Evolutionary conservation across 2,113 vertebrate species (phyloP), one percentile per base, ranked within the genome.

Genomic region (Plestiodon gilberti): DNA sequence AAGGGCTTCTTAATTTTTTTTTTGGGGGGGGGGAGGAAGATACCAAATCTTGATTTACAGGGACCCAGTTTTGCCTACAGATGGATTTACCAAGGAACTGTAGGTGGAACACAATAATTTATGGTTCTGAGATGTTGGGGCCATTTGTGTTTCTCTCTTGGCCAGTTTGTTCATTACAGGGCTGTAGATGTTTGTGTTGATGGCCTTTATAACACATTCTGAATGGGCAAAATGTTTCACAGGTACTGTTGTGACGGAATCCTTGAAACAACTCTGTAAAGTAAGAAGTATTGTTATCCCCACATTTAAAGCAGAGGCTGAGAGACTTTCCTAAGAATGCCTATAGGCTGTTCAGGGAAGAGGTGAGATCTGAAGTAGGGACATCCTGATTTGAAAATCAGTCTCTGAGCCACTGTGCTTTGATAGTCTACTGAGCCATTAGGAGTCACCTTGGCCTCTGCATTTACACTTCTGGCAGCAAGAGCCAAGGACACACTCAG

Each of bases 11-110:
- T 69, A 43, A n/a, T 38, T 55, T 78, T 62, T 78, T 28, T 64
- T 65, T 65, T 22, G 4, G 23, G 15, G 5, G 23, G 28, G 3
- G 11, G 13, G 59, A 78, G 59, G 1, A 8, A 84, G 77, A 87
- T 48, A 89, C 82, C 78, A 73, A 87, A 91, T 64, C 43, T 82
- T 82, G 65, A 90, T 93, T 89, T 84, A 81, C 52, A 84, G 77
- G 84, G 38, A 57, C 62, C 65, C 52, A 35, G 8, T 20, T 87
- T 57, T 76, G 85, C 1, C 74, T 86, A 86, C 55, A 82, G 57
- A 74, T 86, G 81, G 84, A 78, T 88, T 80, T 69, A 84, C 79
- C 65, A 80, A 52, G 88, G 59, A 76, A 89, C 33, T 23, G 22
- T 70, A 88, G 70, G 57, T 0, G 0, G 0, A 18, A 23, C 2